Percentiles rank a stretch among this genome's conserved stretches.
Conservation (phyloP, 2,797 vertebrate genomes). For the Ibycter americanus region DNA sequence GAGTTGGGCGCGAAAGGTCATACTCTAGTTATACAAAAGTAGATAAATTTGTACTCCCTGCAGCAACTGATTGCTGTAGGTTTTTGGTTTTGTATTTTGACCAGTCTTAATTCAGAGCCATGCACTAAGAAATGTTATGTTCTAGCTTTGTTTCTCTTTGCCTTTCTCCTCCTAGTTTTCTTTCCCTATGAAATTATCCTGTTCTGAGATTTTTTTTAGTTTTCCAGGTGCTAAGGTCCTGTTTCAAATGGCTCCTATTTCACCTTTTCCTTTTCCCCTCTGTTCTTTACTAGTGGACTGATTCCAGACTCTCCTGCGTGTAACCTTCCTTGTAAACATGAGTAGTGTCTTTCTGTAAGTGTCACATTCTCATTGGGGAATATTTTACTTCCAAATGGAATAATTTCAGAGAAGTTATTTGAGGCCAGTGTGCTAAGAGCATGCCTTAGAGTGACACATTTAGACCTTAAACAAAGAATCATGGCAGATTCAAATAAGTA, state of each 20-base stretch:
- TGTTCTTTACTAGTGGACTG: neutral
- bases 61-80: slow-evolving; percentile 48
- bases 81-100: slow-evolving; percentile 45
- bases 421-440: neutral
- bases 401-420: neutral
- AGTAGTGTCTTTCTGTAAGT: neutral
- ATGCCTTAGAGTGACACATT: neutral
- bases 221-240: neutral
- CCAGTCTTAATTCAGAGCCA: slow-evolving; percentile 54
- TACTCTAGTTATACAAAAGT: slow-evolving; percentile 60
- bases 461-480: neutral
- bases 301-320: neutral
- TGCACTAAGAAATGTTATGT: slow-evolving; percentile 51
- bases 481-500: neutral
- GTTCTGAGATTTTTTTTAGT: neutral
- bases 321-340: neutral
- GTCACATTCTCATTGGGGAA: neutral
- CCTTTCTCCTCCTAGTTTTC: neutral
- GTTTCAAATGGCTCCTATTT: neutral
- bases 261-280: neutral
- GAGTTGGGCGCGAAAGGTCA: slow-evolving; percentile 70
- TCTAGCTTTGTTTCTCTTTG: slow-evolving; percentile 22
- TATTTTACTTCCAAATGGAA: neutral
- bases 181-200: slow-evolving; percentile 2
- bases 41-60: slow-evolving; percentile 62